These are phyloP conservation scores for Cranoglanis bouderius DNA, from an alignment of 2,113 vertebrate species.

Conservation along the genomic window DNA sequence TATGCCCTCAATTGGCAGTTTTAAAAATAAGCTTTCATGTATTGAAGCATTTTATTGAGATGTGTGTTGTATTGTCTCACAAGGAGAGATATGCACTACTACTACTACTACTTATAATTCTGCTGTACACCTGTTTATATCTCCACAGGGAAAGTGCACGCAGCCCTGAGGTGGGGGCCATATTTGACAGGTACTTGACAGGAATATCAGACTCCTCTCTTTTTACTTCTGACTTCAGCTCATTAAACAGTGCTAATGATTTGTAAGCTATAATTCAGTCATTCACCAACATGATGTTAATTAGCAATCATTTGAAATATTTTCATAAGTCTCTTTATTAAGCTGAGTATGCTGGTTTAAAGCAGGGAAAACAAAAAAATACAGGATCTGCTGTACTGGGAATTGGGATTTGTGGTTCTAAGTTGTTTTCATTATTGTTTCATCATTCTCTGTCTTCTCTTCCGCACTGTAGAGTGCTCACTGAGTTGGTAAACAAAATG, in stretches of 20 bases:
- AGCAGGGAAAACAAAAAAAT: neutral
- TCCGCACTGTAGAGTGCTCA: slow-evolving; percentile 68
- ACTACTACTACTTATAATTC: neutral
- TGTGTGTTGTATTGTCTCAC: neutral
- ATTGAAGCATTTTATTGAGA: neutral
- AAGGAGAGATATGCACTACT: neutral
- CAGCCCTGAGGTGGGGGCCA: slow-evolving; percentile 94
- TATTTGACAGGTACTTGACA: slow-evolving; percentile 90
- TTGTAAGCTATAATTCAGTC: neutral
- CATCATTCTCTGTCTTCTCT: neutral
- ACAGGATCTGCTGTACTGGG: neutral
- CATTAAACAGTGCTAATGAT: neutral
- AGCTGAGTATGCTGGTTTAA: neutral
- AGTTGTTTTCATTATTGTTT: neutral
- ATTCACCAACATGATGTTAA: neutral
- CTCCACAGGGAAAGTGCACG: slow-evolving; percentile 82
- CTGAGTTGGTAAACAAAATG: slow-evolving; percentile 81
- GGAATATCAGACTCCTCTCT: neutral
- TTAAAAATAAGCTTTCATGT: neutral
- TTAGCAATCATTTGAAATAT: neutral
- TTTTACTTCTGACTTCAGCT: neutral
- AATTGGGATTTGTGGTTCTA: neutral
- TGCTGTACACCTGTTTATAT: slow-evolving; percentile 24
- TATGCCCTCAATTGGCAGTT: neutral
- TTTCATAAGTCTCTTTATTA: neutral